Evolutionary conservation across 2,888 invertebrate species (phyloP).

Genomic region (Sminthurides aquaticus): DNA sequence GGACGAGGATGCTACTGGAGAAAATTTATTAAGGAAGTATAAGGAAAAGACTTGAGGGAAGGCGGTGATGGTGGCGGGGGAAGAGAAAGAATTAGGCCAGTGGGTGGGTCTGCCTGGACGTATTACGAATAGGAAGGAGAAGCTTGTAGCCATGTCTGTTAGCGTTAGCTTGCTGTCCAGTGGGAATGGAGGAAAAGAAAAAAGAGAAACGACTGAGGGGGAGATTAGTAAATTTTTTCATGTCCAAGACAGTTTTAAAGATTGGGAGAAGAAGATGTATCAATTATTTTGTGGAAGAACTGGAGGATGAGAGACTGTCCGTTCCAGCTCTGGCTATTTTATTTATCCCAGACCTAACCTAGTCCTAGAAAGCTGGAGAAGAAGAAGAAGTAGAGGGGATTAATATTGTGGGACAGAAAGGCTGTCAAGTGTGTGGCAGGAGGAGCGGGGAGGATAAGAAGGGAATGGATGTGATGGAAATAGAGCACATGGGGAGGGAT

Average conservation of each 20-base stretch:
- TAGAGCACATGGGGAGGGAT: background rate
- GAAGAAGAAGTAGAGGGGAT: background rate
- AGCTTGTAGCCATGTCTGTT: no score
- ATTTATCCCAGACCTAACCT: background rate
- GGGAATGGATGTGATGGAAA: background rate
- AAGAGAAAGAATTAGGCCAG: background rate
- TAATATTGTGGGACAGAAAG: background rate
- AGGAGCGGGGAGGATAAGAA: no score
- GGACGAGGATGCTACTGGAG: no score
- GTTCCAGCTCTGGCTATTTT: background rate
- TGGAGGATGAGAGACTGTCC: background rate
- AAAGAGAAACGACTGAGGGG: background rate
- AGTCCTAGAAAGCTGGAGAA: no score
- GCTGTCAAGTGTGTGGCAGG: background rate
- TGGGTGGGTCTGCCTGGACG: background rate
- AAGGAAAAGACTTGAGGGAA: background rate
- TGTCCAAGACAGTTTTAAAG: background rate
- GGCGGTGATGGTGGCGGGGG: background rate
- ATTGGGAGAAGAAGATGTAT: background rate
- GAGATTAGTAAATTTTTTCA: background rate
- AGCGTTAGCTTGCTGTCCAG: background rate
- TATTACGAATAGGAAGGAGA: no score
- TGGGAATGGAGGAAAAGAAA: background rate
- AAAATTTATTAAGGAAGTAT: background rate
- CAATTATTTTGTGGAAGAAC: background rate